phyloP scores from a whole-genome alignment of 2,888 invertebrate species.

The Toxonevra muliebris region DNA sequence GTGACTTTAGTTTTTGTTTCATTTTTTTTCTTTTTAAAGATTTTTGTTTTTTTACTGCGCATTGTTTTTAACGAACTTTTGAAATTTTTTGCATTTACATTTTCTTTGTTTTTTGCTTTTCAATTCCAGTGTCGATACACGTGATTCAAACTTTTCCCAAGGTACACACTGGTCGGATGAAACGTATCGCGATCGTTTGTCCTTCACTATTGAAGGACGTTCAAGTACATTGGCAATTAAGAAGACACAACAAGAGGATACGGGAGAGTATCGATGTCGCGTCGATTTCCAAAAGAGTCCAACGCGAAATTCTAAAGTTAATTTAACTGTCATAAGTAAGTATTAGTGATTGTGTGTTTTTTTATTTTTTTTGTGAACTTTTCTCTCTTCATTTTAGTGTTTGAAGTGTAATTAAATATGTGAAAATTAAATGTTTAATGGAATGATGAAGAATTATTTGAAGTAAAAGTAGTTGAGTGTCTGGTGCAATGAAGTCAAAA shows the following conservation, averaged over 20 bases:
- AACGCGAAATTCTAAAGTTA: constrained; percentile 86
- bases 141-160: constrained; percentile 66
- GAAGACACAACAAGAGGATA: constrained; percentile 78
- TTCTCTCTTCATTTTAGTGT: background rate
- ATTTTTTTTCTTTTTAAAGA: background rate
- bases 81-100: background rate
- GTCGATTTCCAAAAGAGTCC: constrained; percentile 92
- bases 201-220: constrained; percentile 77
- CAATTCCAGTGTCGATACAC: constrained; percentile 67
- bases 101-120: background rate
- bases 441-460: too few species aligned
- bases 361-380: background rate
- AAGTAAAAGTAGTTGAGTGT: too few species aligned
- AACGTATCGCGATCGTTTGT: constrained; percentile 74
- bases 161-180: constrained; percentile 70
- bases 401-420: too few species aligned
- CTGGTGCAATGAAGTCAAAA: too few species aligned
- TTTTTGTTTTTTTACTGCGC: constrained; percentile 4
- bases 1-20: background rate
- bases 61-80: constrained; percentile 14
- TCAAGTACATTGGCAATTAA: constrained; percentile 82
- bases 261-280: constrained; percentile 85
- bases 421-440: too few species aligned
- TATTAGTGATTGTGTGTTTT: constrained; percentile 47
- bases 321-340: constrained; percentile 90